Base-by-base conservation (phyloP, 1,140 invertebrate genomes). In the Ceratina calcarata region DNA sequence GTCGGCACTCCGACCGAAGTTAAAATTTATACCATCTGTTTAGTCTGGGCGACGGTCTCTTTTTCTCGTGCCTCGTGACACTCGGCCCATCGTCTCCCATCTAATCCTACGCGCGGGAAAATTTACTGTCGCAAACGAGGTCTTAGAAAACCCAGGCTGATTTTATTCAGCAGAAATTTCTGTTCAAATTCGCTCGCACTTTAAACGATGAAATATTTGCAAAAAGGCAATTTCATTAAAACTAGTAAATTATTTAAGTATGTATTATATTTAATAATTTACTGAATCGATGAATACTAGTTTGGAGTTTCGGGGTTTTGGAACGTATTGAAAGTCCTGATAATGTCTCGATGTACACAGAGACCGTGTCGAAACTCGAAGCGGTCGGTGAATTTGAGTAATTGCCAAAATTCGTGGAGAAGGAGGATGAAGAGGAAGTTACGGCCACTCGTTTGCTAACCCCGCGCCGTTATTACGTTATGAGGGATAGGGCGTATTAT, bases 401-500 rank as follows among this genome's bases (percentile, higher is more conserved):
- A 79, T 79, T 79, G 70, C 18, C 24, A 8, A 78, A 85, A 57
- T 61, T 61, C 61, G 24, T 49, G 57, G n/a, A 15, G 13, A 16
- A 15, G 66, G 16, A 45, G 51, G 37, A 60, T 13, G 62, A 82
- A 81, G 83, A 76, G 58, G 78, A 86, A 89, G 89, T 92, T 91
- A 92, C 90, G 89, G 86, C 87, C 89, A 86, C 85, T 88, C 87
- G 84, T 91, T 82, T 66, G 75, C 77, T 82, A 73, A 32, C 77
- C 76, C 51, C 85, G 81, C 84, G 87, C 87, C 86, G 92, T 92
- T 92, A 91, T 92, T 91, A 89, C 83, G 86, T 91, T 92, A 90
- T 80, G 87, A 90, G 87, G 82, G 85, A 88, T 89, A 87, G 85
- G 81, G 83, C 80, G 87, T 78, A 92, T 92, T 92, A 92, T 92